A percentile compares a stretch with the other conserved stretches of the same genome.
Conservation (phyloP, 2,888 invertebrate species). For the Andrena bucephala region DNA sequence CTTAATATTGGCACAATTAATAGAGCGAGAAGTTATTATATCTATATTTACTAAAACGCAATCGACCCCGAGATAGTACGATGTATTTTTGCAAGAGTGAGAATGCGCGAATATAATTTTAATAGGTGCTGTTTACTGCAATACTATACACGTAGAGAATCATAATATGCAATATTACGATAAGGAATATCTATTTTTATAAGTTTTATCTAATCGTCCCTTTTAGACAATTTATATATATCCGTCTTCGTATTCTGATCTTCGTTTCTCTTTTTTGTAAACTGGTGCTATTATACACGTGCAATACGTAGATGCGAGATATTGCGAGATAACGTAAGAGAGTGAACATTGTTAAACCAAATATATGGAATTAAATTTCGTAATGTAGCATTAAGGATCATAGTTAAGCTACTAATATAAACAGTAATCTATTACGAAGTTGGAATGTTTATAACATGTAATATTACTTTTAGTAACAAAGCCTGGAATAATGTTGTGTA, state of each 20-base stretch:
- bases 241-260: constrained; percentile 28
- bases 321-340: constrained; percentile 42
- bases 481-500: constrained; percentile 58
- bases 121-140: constrained; percentile 47
- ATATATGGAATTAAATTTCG: constrained; percentile 54
- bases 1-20: constrained; percentile 51
- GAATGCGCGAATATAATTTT: constrained; percentile 40
- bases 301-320: constrained; percentile 62
- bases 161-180: constrained; percentile 49
- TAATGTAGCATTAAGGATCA: constrained; percentile 9
- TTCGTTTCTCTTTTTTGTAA: constrained; percentile 24
- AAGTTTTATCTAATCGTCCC: constrained; percentile 53
- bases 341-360: constrained; percentile 57
- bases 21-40: constrained; percentile 39
- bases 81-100: constrained; percentile 58
- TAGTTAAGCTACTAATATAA: constrained; percentile 37
- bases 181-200: constrained; percentile 66
- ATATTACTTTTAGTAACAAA: constrained; percentile 52
- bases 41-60: constrained; percentile 41
- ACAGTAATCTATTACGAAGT: constrained; percentile 24
- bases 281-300: constrained; percentile 71
- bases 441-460: constrained; percentile 56
- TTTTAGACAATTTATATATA: constrained; percentile 51
- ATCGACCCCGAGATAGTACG: constrained; percentile 22
- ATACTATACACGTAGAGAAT: constrained; percentile 37